Evolutionary conservation across 2,797 vertebrate species (phyloP).

Genomic region (Sebastes nivosus): DNA sequence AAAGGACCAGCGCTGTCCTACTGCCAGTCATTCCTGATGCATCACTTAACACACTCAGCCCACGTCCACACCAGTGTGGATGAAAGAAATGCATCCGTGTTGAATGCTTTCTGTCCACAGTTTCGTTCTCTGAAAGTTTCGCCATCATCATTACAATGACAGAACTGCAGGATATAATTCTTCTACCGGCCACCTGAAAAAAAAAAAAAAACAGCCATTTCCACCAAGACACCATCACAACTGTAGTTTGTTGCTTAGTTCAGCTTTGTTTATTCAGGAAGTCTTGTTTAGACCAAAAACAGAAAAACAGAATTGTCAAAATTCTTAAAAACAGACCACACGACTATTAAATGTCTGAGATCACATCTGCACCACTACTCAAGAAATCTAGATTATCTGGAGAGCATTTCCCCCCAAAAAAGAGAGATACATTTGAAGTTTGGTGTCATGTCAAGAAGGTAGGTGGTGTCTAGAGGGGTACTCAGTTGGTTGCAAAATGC

Average conservation of each 20-base stretch:
- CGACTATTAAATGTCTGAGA: neutral
- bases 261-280: neutral
- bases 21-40: conserved; percentile 63
- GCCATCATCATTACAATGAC: neutral
- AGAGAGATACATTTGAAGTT: neutral
- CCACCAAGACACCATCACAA: neutral
- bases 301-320: neutral
- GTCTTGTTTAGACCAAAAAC: neutral
- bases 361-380: neutral
- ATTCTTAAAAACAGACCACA: neutral
- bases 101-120: neutral
- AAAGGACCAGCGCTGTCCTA: conserved; percentile 63
- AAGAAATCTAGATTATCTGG: neutral
- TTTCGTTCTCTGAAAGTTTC: neutral
- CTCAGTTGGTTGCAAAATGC: too few species aligned
- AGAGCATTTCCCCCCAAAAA: neutral
- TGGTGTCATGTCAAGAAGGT: neutral
- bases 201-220: neutral
- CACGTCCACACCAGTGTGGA: neutral
- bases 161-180: neutral
- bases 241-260: neutral
- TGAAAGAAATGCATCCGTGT: conserved; percentile 1
- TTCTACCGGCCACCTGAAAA: neutral
- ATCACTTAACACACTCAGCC: conserved; percentile 50
- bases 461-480: too few species aligned